Evolutionary conservation across 2,113 vertebrate genomes (phyloP).

Genomic region (Mesitornis unicolor): DNA sequence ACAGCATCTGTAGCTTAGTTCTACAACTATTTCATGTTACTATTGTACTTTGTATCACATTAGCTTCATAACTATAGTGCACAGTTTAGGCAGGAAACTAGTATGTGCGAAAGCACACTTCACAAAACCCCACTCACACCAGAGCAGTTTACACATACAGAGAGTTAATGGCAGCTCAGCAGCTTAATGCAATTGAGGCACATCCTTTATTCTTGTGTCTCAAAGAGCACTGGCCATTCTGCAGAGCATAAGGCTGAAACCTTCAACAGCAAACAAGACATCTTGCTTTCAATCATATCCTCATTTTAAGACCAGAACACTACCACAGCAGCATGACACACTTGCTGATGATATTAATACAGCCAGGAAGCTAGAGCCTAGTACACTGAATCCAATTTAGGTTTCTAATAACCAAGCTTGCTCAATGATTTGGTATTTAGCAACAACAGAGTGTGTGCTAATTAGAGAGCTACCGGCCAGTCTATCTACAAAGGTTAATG

Average conservation of each 20-base stretch:
- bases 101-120: neutral
- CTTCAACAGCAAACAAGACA: neutral
- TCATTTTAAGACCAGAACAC: neutral
- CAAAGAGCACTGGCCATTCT: neutral
- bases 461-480: neutral
- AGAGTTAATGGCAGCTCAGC: neutral
- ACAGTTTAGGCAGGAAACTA: neutral
- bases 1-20: neutral
- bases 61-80: neutral
- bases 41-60: neutral
- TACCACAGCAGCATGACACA: neutral
- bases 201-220: neutral
- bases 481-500: neutral
- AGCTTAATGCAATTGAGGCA: neutral
- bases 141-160: neutral
- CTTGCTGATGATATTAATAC: neutral
- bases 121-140: neutral
- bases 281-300: neutral
- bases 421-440: neutral
- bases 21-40: neutral
- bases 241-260: neutral
- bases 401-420: conserved; percentile 26
- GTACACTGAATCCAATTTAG: neutral
- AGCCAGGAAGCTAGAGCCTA: neutral
- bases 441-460: neutral